Conservation (phyloP, 2,797 vertebrate genomes). For the Anniella stebbinsi region DNA sequence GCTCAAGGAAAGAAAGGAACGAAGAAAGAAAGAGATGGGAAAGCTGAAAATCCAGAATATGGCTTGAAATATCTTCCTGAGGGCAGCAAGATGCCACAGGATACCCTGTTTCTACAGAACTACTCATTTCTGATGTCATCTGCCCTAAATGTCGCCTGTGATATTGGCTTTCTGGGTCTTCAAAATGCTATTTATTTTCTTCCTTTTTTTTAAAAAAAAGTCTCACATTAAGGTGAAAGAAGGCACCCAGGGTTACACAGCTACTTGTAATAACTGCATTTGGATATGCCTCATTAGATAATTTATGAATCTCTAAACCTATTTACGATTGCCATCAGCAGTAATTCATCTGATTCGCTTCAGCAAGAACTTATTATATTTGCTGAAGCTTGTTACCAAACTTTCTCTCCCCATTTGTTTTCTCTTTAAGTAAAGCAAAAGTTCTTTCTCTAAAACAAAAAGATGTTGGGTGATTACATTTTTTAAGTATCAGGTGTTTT, state of each 20-base stretch:
- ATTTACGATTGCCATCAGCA: conserved; percentile 43
- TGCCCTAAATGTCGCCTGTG: not conserved
- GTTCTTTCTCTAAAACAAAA: conserved; percentile 18
- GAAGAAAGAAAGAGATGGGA: not conserved
- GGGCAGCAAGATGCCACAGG: not conserved
- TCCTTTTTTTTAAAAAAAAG: not conserved
- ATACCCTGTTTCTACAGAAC: not conserved
- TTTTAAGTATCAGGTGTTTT: not conserved
- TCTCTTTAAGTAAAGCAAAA: conserved; percentile 31
- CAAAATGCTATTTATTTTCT: conserved; percentile 15
- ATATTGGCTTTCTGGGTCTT: not conserved
- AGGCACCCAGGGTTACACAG: conserved; percentile 10
- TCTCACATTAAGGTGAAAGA: conserved; percentile 38
- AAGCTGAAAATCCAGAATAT: not conserved
- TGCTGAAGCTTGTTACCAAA: conserved; percentile 56
- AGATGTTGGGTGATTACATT: not conserved
- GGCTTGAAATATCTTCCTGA: not conserved
- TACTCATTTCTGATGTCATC: not conserved
- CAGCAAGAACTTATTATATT: conserved; percentile 42
- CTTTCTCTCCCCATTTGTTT: conserved; percentile 26
- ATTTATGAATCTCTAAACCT: conserved; percentile 47
- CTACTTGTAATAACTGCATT: conserved; percentile 33
- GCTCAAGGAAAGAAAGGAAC: no score
- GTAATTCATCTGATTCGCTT: conserved; percentile 47
- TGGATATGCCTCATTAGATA: conserved; percentile 52